phyloP scores from a whole-genome alignment of 1,140 invertebrate genomes.

The Kradibia gibbosae region DNA sequence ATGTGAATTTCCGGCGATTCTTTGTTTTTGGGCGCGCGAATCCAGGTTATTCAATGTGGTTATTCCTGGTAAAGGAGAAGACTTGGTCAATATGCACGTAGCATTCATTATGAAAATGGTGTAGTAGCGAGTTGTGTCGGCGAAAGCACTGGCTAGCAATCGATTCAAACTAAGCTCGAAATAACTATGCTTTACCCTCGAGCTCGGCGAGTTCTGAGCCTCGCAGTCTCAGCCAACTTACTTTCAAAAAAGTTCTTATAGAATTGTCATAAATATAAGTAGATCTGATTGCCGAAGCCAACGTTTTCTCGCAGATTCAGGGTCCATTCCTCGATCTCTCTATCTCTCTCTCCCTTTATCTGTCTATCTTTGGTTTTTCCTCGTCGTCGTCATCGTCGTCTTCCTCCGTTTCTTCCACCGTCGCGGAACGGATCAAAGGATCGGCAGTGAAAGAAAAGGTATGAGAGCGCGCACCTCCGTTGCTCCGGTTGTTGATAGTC shows the following conservation, averaged over 20 bases:
- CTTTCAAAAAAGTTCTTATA: conserved; percentile 17
- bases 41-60: too few relatives aligned
- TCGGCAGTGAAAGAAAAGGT: not conserved
- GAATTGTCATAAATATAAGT: conserved; percentile 18
- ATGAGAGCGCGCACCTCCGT: not conserved
- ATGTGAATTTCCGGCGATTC: too few relatives aligned
- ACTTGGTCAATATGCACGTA: too few relatives aligned
- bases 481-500: too few relatives aligned
- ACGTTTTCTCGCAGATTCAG: too few relatives aligned
- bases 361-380: not conserved
- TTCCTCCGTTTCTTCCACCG: not conserved
- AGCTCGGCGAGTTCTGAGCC: too few relatives aligned
- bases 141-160: not conserved
- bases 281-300: too few relatives aligned
- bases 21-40: too few relatives aligned
- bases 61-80: too few relatives aligned
- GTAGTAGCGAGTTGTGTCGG: conserved; percentile 17
- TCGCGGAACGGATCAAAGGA: not conserved
- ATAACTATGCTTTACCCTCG: not conserved
- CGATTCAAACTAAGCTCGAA: conserved; percentile 21
- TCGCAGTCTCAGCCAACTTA: not conserved
- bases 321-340: not conserved
- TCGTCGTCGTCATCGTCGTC: not conserved
- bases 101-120: conserved; percentile 17
- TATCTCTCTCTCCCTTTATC: not conserved